phyloP scores from a whole-genome alignment of 2,888 invertebrate species.

The Thymelicus acteon region DNA sequence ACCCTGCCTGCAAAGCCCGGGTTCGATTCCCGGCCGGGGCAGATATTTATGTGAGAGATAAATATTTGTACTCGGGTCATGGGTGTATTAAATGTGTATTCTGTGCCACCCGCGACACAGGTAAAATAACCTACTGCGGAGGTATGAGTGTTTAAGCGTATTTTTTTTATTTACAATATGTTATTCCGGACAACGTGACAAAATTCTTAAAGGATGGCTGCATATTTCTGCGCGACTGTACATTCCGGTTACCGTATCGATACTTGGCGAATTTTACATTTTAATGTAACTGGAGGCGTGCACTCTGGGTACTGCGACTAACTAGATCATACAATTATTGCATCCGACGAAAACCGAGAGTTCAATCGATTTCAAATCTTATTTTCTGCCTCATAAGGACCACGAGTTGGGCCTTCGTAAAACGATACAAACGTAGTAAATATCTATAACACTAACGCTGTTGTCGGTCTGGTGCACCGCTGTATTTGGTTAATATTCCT shows the following conservation, averaged over 20 bases:
- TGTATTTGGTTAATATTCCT: slow-evolving; percentile 68
- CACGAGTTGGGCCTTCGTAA: slow-evolving; percentile 16
- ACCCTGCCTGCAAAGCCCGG: too few species aligned
- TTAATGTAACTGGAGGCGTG: slow-evolving; percentile 39
- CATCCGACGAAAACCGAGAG: slow-evolving; percentile 13
- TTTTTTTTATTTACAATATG: too few species aligned
- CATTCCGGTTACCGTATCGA: slow-evolving; percentile 39
- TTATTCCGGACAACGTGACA: not conserved
- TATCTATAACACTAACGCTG: slow-evolving; percentile 47
- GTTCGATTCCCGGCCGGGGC: too few species aligned
- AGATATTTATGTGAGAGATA: too few species aligned
- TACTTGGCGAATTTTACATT: slow-evolving; percentile 43
- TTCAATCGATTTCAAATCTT: slow-evolving; percentile 28
- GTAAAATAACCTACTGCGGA: too few species aligned
- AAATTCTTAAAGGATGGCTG: not conserved
- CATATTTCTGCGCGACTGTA: slow-evolving; percentile 22
- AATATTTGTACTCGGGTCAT: too few species aligned
- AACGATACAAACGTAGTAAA: slow-evolving; percentile 39
- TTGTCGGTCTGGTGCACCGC: slow-evolving; percentile 50
- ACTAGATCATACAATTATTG: slow-evolving; percentile 44
- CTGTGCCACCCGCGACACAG: too few species aligned
- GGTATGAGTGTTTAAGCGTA: too few species aligned
- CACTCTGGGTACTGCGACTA: slow-evolving; percentile 40
- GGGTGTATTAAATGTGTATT: too few species aligned
- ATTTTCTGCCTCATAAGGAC: slow-evolving; percentile 28